These are phyloP conservation scores for Liparis tanakae DNA, from an alignment of 2,797 vertebrate genomes.

Conservation along the genomic window DNA sequence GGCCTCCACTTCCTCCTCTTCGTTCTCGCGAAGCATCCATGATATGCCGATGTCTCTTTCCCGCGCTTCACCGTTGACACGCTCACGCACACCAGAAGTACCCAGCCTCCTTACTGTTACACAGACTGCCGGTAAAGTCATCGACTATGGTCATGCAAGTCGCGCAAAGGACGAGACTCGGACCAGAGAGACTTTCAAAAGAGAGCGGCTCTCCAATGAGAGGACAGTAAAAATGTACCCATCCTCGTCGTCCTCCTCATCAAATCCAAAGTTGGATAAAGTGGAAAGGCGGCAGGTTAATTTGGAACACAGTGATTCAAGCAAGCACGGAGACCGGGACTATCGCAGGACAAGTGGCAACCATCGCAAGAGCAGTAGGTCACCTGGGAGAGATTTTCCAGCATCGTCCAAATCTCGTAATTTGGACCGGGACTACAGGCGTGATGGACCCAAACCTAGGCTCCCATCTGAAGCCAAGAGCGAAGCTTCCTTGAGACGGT, in stretches of 20 bases:
- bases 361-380: conserved; percentile 57
- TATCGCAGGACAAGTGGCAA: conserved; percentile 63
- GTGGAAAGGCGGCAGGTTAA: conserved; percentile 57
- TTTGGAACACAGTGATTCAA: conserved; percentile 58
- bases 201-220: conserved; percentile 70
- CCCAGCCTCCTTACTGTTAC: conserved; percentile 77
- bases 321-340: conserved; percentile 71
- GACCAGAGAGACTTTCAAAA: conserved; percentile 78
- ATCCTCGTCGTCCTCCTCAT: conserved; percentile 18
- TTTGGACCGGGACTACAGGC: conserved; percentile 71
- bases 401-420: conserved; percentile 62
- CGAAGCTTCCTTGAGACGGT: conserved; percentile 55
- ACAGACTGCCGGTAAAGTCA: conserved; percentile 84
- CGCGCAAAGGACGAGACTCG: conserved; percentile 74
- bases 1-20: conserved; percentile 35
- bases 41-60: conserved; percentile 31
- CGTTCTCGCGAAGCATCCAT: conserved; percentile 39
- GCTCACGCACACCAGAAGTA: conserved; percentile 59
- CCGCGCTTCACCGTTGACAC: conserved; percentile 19
- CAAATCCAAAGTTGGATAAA: conserved; percentile 56
- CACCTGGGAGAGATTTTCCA: conserved; percentile 60
- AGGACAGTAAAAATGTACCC: conserved; percentile 69
- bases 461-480: conserved; percentile 60
- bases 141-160: conserved; percentile 91
- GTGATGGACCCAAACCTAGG: conserved; percentile 47